Evolutionary conservation across 2,797 vertebrate species (phyloP).

Genomic region (Tenualosa thibaudeaui): DNA sequence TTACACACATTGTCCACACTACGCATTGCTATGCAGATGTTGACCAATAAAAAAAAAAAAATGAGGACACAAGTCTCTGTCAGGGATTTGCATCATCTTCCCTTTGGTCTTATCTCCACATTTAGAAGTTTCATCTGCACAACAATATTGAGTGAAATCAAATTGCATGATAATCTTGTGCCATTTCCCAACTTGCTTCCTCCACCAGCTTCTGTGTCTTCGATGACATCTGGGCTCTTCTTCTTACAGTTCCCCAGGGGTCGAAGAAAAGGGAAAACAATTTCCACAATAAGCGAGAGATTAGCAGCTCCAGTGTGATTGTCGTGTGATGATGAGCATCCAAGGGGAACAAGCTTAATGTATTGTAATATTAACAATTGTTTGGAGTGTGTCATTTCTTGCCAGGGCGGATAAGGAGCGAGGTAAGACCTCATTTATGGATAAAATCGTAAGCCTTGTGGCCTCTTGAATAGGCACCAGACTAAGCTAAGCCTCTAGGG

Average conservation of each 20-base stretch:
- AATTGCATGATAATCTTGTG: slow-evolving; percentile 66
- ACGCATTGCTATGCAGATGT: neutral
- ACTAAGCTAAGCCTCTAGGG: slow-evolving; percentile 53
- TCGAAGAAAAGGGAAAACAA: slow-evolving; percentile 64
- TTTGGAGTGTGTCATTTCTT: slow-evolving; percentile 59
- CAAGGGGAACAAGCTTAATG: slow-evolving; percentile 66
- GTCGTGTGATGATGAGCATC: slow-evolving; percentile 62
- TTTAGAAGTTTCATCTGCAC: slow-evolving; percentile 63
- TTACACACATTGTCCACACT: neutral
- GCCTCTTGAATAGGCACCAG: slow-evolving; percentile 50
- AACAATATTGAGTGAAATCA: slow-evolving; percentile 69
- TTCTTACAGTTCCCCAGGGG: slow-evolving; percentile 64
- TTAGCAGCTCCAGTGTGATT: slow-evolving; percentile 54
- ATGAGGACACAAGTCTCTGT: slow-evolving; percentile 39
- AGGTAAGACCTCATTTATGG: slow-evolving; percentile 66
- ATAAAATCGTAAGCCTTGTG: slow-evolving; percentile 59
- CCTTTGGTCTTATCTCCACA: slow-evolving; percentile 44
- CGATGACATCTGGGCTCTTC: slow-evolving; percentile 60
- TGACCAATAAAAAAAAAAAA: neutral
- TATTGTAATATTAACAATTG: slow-evolving; percentile 53
- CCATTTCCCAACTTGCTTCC: slow-evolving; percentile 56
- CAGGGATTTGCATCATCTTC: slow-evolving; percentile 47
- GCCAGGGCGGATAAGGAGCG: slow-evolving; percentile 47
- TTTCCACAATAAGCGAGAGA: slow-evolving; percentile 61
- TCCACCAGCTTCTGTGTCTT: slow-evolving; percentile 42